Base-by-base conservation (phyloP, 2,888 invertebrate species). In the Plemyria rubiginata region DNA sequence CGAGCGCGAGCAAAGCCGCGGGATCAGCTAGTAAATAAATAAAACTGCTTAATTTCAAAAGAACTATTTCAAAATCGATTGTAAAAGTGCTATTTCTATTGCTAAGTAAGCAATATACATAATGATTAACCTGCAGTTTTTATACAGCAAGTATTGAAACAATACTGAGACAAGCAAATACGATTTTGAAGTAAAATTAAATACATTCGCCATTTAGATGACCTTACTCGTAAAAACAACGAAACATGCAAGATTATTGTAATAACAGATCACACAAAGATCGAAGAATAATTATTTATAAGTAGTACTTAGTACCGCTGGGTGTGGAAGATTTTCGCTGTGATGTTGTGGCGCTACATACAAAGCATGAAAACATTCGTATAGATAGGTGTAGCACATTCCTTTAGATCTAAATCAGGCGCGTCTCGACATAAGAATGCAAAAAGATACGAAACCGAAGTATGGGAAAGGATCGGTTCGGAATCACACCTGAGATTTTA, bases 371-470 rank as follows among this genome's bases (percentile, higher is more conserved):
- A 29, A 28, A 38, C 15, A 53, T 51, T 45, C 16, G 12, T 52
- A 48, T 61, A 46, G 13, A 40, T 65, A 38, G 36, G 49, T 59
- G 51, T 64, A 41, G 16, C 52, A 66, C 69, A 78, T 74, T 71
- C 73, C 70, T 61, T 63, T 66, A 53, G 57, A 67, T 74, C 77
- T 79, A 79, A 76, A 77, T 76, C 73, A 71, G 76, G 73, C 72
- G 66, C 65, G 68, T 49, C 65, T 67, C 62, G 70, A 60, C 67
- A 22, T 36, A 57, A 67, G 72, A 66, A 74, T 75, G 79, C 76
- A 75, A 79, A 76, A 76, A 28, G 65, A 68, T 62, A 61, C 32
- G 36, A 40, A 45, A 36, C 13, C 11, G 29, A 13, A 45, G 36
- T 13, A 16, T 45, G 29, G 43, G 50, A 58, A 52, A 13, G 55